These are phyloP conservation scores for Cephus rjabovi DNA, from an alignment of 2,888 invertebrate genomes.

Conservation along the genomic window DNA sequence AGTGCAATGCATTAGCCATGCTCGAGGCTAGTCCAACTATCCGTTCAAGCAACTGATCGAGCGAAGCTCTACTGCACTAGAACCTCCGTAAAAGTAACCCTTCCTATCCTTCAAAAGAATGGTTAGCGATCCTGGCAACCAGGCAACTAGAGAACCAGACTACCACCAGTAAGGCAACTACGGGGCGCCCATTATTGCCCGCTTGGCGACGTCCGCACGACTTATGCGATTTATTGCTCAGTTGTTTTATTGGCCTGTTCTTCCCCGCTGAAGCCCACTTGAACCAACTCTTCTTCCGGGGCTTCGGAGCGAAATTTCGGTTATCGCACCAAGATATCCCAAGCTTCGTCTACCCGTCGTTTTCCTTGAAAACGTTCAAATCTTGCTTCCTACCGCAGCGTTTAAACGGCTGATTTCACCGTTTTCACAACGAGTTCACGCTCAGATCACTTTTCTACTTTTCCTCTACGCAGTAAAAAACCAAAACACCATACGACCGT, in stretches of 20 bases:
- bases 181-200: constrained; percentile 52
- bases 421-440: too few species aligned
- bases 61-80: background rate
- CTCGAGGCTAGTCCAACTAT: constrained; percentile 28
- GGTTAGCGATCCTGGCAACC: background rate
- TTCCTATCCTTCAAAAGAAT: constrained; percentile 5
- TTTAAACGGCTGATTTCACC: background rate
- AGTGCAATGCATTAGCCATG: constrained; percentile 41
- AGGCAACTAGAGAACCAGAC: background rate
- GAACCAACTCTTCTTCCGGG: too few species aligned
- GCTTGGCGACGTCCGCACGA: constrained; percentile 47
- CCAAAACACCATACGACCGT: constrained; percentile 13
- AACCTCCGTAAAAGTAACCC: constrained; percentile 20
- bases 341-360: constrained; percentile 5
- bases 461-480: constrained; percentile 12
- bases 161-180: constrained; percentile 22
- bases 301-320: constrained; percentile 12
- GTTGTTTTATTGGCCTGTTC: constrained; percentile 54
- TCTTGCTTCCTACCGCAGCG: constrained; percentile 25
- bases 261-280: background rate
- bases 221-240: constrained; percentile 53
- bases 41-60: constrained; percentile 29
- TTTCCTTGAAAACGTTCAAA: constrained; percentile 10
- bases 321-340: constrained; percentile 39
- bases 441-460: constrained; percentile 7